Conservation (phyloP, 2,797 vertebrate species). For the Tiaroga cobitis region DNA sequence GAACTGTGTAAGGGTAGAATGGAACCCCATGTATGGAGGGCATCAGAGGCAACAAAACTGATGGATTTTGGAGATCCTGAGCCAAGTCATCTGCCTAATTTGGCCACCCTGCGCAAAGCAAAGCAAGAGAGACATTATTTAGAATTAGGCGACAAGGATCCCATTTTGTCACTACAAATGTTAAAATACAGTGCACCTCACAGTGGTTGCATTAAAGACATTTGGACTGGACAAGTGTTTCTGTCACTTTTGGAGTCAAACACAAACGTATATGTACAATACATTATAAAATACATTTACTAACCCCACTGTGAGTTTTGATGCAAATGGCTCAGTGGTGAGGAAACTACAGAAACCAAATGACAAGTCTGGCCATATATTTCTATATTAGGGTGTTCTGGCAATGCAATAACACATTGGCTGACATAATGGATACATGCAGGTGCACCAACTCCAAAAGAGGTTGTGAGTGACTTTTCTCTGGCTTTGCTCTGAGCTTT, state of each 20-base stretch:
- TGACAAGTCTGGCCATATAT: slow-evolving; percentile 33
- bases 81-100: slow-evolving; percentile 34
- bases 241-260: slow-evolving; percentile 39
- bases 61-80: neutral
- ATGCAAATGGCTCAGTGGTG: slow-evolving; percentile 48
- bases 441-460: slow-evolving; percentile 5
- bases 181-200: slow-evolving; percentile 38
- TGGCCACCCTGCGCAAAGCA: slow-evolving; percentile 5
- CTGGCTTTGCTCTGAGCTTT: slow-evolving; percentile 23
- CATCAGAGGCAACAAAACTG: slow-evolving; percentile 7
- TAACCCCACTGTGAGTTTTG: slow-evolving; percentile 15
- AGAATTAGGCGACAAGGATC: slow-evolving; percentile 25
- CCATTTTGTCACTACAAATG: slow-evolving; percentile 26
- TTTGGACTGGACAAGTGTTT: slow-evolving; percentile 6
- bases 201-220: slow-evolving; percentile 25
- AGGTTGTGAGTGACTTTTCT: neutral
- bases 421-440: neutral
- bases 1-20: slow-evolving; percentile 28
- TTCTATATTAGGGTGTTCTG: slow-evolving; percentile 39
- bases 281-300: slow-evolving; percentile 9
- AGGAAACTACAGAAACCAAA: slow-evolving; percentile 31
- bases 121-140: slow-evolving; percentile 29
- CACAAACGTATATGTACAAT: slow-evolving; percentile 39
- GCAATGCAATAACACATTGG: slow-evolving; percentile 20
- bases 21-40: slow-evolving; percentile 17